Percentiles rank a stretch among this genome's conserved stretches.
These are phyloP conservation scores for Molanna angustata DNA, from an alignment of 2,888 invertebrate genomes.

Conservation along the genomic window DNA sequence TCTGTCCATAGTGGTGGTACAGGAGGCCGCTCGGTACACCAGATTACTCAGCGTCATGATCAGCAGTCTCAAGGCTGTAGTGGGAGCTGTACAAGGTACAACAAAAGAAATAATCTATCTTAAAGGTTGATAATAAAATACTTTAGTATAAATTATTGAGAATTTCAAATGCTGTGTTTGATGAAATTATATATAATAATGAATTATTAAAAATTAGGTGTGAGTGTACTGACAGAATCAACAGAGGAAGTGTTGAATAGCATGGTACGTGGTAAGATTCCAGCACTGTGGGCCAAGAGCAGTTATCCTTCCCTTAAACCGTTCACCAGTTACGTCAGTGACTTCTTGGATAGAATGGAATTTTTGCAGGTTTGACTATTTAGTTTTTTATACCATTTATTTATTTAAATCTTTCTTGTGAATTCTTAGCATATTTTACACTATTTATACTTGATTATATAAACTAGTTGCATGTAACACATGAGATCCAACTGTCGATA, in stretches of 20 bases:
- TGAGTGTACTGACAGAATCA: slow-evolving; percentile 81
- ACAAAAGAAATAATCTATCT: no score
- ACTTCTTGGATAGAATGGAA: slow-evolving; percentile 77
- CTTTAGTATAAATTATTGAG: not conserved
- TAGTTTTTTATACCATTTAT: not conserved
- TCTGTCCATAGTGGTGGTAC: slow-evolving; percentile 91
- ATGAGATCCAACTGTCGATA: no score
- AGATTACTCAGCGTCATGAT: slow-evolving; percentile 71
- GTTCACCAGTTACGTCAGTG: slow-evolving; percentile 80
- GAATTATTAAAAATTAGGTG: slow-evolving; percentile 52
- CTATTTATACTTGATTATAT: not conserved
- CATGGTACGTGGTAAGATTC: slow-evolving; percentile 80
- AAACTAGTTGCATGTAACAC: no score
- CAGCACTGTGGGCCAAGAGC: slow-evolving; percentile 76
- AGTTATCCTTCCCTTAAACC: slow-evolving; percentile 93
- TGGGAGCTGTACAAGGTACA: slow-evolving; percentile 83
- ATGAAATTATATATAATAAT: not conserved
- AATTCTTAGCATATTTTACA: not conserved
- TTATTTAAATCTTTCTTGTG: not conserved
- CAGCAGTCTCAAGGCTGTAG: slow-evolving; percentile 70
- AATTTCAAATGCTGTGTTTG: not conserved
- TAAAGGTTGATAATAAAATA: not conserved
- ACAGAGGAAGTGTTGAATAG: slow-evolving; percentile 83
- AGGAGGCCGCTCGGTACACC: slow-evolving; percentile 81
- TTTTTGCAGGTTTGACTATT: slow-evolving; percentile 70